Conservation (phyloP, 2,797 vertebrate species). For the Pelobates cultripes region DNA sequence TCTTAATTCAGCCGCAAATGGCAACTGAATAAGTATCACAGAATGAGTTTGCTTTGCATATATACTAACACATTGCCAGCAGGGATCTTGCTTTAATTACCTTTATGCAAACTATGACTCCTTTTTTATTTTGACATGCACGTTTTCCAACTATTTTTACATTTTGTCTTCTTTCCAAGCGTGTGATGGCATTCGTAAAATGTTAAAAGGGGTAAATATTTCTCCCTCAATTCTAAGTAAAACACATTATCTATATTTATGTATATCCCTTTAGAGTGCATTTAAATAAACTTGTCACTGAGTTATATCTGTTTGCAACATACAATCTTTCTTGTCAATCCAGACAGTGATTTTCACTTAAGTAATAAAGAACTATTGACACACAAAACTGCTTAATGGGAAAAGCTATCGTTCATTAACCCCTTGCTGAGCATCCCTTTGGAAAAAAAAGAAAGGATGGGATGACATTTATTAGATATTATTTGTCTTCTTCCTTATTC, state of each 20-base stretch:
- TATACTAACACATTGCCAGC: conserved; percentile 37
- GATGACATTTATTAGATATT: too few relatives aligned
- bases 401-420: background rate
- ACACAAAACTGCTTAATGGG: background rate
- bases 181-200: conserved; percentile 21
- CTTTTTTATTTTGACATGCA: conserved; percentile 28
- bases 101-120: conserved; percentile 40
- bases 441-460: background rate
- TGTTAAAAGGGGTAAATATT: conserved; percentile 11
- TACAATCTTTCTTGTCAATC: conserved; percentile 17
- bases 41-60: conserved; percentile 39
- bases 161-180: conserved; percentile 41
- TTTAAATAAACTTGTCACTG: conserved; percentile 49
- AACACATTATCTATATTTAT: conserved; percentile 18
- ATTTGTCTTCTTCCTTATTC: too few relatives aligned
- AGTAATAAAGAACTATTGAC: background rate
- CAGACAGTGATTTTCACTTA: conserved; percentile 11
- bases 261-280: conserved; percentile 1
- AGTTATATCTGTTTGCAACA: conserved; percentile 36
- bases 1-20: conserved; percentile 24
- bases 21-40: conserved; percentile 19
- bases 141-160: background rate
- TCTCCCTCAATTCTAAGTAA: conserved; percentile 9
- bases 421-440: background rate
- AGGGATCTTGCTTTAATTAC: conserved; percentile 46